Percentiles rank a stretch among this genome's conserved stretches.
These are phyloP conservation scores for Hylia prasina DNA, from an alignment of 2,113 vertebrate genomes.

Conservation along the genomic window DNA sequence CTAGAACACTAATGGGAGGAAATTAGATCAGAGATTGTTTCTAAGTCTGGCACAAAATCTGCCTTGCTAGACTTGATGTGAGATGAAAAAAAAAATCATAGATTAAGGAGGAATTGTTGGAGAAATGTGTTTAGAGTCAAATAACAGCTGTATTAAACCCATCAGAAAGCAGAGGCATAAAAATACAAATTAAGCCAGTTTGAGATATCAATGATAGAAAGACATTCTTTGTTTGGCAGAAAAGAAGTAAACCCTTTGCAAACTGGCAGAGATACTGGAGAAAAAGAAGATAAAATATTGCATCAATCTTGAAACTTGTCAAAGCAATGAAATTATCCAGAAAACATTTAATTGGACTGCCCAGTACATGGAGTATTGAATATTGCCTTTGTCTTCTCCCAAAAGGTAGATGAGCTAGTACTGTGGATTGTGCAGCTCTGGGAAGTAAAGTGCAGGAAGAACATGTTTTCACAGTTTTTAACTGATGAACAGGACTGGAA, in stretches of 20 bases:
- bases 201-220: conserved; percentile 16
- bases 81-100: background rate
- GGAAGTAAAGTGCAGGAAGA: background rate
- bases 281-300: conserved; percentile 22
- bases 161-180: background rate
- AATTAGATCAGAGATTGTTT: background rate
- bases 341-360: background rate
- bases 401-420: background rate
- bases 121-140: background rate
- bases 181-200: background rate
- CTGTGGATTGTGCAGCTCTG: background rate
- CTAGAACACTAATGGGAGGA: background rate
- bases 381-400: background rate
- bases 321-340: conserved; percentile 31
- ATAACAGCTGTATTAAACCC: background rate
- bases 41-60: conserved; percentile 4
- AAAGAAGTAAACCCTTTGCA: conserved; percentile 9
- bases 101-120: background rate
- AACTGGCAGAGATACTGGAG: background rate
- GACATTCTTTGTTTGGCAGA: background rate
- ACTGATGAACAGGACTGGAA: background rate
- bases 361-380: background rate
- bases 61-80: background rate
- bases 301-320: conserved; percentile 3
- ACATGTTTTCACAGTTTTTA: background rate